Evolutionary conservation across 2,888 invertebrate species (phyloP).

Genomic region (Parnassius smintheus): DNA sequence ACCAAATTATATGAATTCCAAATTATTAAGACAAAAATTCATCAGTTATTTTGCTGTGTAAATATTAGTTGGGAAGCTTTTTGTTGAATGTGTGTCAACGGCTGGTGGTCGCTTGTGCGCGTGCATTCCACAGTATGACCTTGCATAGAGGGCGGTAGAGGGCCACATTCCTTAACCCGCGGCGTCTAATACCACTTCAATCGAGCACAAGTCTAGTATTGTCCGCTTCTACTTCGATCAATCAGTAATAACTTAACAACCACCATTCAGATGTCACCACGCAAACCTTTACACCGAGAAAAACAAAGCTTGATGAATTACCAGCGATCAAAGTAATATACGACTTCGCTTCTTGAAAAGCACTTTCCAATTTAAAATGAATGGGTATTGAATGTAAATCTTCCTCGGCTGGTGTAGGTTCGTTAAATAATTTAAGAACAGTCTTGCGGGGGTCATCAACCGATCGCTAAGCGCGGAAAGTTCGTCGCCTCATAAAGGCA

Average conservation of each 20-base stretch:
- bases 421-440: conserved; percentile 33
- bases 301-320: conserved; percentile 46
- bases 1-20: too few species aligned
- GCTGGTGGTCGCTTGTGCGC: conserved; percentile 31
- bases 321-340: conserved; percentile 41
- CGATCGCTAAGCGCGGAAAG: conserved; percentile 58
- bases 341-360: conserved; percentile 29
- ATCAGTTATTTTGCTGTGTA: conserved; percentile 1
- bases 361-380: conserved; percentile 31
- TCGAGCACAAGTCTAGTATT: conserved; percentile 1
- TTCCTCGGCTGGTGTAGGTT: neutral
- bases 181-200: conserved; percentile 19
- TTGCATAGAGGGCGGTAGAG: conserved; percentile 44
- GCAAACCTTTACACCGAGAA: conserved; percentile 31
- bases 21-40: too few species aligned
- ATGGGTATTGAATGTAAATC: conserved; percentile 22
- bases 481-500: conserved; percentile 58
- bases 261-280: conserved; percentile 53
- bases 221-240: neutral
- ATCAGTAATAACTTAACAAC: conserved; percentile 5
- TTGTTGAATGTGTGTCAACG: conserved; percentile 26
- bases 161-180: conserved; percentile 28
- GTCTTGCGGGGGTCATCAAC: conserved; percentile 60
- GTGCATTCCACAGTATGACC: conserved; percentile 48
- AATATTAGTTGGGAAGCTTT: neutral